These are phyloP conservation scores for Balaenoptera acutorostrata DNA, from an alignment of 2,113 vertebrate species.

Conservation along the genomic window DNA sequence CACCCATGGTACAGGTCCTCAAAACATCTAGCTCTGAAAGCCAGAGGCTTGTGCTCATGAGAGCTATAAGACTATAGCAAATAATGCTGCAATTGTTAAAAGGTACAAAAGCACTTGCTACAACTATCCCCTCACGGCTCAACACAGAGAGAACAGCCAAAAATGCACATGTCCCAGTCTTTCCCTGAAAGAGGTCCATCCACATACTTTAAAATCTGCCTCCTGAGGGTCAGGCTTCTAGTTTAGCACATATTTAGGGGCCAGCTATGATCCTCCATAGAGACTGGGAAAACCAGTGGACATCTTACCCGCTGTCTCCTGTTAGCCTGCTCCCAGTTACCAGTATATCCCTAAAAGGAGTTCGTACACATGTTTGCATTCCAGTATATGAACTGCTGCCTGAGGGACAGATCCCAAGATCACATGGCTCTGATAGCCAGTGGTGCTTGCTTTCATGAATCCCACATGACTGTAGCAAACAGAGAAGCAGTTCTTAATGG, in stretches of 20 bases:
- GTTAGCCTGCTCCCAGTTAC: too few species aligned
- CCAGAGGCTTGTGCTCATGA: not conserved
- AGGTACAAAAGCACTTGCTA: not conserved
- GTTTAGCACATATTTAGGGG: not conserved
- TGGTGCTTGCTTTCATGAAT: not conserved
- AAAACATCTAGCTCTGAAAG: not conserved
- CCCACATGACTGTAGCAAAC: not conserved
- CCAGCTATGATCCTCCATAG: not conserved
- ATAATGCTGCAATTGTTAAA: not conserved
- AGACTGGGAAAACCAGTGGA: not conserved
- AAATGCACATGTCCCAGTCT: not conserved
- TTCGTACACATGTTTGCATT: not conserved
- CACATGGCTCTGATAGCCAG: not conserved
- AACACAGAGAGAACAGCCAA: not conserved
- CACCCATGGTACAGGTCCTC: not conserved
- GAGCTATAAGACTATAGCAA: not conserved
- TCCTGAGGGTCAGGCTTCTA: not conserved
- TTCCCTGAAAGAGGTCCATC: not conserved
- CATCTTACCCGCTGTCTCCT: not conserved
- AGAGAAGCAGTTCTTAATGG: not conserved
- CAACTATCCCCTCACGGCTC: not conserved
- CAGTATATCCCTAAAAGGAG: not conserved
- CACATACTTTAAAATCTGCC: not conserved
- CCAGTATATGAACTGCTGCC: not conserved
- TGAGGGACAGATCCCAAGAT: not conserved